phyloP scores from a whole-genome alignment of 2,113 vertebrate species.

The Motacilla alba region DNA sequence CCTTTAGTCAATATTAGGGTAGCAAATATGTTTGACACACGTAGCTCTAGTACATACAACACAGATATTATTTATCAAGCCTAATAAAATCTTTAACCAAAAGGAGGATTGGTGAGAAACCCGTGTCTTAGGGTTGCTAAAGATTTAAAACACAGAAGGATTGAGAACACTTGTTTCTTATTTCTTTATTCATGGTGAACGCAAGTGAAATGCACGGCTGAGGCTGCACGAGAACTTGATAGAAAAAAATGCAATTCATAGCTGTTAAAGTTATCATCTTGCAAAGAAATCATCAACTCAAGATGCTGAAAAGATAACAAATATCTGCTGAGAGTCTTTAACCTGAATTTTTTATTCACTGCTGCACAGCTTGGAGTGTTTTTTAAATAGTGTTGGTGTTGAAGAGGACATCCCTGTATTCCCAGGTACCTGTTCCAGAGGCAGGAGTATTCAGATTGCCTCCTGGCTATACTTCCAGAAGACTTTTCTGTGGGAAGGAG shows the following conservation, averaged over 20 bases:
- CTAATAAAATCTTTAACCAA: neutral
- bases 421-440: neutral
- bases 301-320: neutral
- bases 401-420: neutral
- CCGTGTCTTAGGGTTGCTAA: neutral
- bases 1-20: accelerated
- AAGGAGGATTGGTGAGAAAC: neutral
- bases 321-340: neutral
- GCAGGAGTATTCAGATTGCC: neutral
- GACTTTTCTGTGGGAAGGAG: neutral
- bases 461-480: neutral
- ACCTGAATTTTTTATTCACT: neutral
- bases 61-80: neutral
- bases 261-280: neutral
- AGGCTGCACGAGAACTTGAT: neutral
- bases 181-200: neutral
- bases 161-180: neutral
- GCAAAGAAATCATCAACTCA: neutral
- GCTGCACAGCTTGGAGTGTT: neutral
- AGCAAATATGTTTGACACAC: neutral
- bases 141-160: neutral
- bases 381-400: neutral
- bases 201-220: neutral
- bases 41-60: neutral
- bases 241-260: neutral